phyloP scores from a whole-genome alignment of 2,113 vertebrate species.

The Aepyceros melampus region DNA sequence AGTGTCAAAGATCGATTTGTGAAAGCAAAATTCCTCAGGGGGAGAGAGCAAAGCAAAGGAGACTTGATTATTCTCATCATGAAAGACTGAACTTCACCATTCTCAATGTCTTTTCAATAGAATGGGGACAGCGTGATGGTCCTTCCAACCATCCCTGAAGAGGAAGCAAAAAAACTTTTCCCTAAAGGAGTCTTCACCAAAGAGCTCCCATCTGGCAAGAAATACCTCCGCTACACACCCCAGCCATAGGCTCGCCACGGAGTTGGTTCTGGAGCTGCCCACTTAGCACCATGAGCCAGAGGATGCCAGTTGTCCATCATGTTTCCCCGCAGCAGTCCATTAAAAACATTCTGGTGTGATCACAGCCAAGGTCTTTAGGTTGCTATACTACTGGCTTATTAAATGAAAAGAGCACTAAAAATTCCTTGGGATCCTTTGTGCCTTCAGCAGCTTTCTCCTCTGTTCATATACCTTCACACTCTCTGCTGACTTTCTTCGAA shows the following conservation, averaged over 20 bases:
- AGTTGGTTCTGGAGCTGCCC: neutral
- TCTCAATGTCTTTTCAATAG: conserved; percentile 73
- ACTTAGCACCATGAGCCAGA: neutral
- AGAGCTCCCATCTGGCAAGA: conserved; percentile 94
- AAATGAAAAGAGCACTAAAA: conserved; percentile 61
- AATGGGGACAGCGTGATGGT: conserved; percentile 94
- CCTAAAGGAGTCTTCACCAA: conserved; percentile 90
- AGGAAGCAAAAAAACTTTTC: conserved; percentile 90
- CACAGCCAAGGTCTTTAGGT: neutral
- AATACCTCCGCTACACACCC: conserved; percentile 94
- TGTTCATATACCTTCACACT: neutral
- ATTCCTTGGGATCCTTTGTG: conserved; percentile 40
- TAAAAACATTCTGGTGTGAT: neutral
- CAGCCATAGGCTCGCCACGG: conserved; percentile 77
- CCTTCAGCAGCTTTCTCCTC: conserved; percentile 32
- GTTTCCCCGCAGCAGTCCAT: neutral
- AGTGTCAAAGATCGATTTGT: neutral
- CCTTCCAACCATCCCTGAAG: conserved; percentile 89
- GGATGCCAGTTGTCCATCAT: neutral
- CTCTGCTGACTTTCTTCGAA: neutral
- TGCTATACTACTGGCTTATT: conserved; percentile 49
- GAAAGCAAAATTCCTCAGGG: neutral
- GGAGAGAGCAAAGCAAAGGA: neutral
- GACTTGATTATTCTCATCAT: neutral
- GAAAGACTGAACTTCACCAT: neutral